Conservation (phyloP, 2,888 invertebrate species). For the Chrysomela aeneicollis region DNA sequence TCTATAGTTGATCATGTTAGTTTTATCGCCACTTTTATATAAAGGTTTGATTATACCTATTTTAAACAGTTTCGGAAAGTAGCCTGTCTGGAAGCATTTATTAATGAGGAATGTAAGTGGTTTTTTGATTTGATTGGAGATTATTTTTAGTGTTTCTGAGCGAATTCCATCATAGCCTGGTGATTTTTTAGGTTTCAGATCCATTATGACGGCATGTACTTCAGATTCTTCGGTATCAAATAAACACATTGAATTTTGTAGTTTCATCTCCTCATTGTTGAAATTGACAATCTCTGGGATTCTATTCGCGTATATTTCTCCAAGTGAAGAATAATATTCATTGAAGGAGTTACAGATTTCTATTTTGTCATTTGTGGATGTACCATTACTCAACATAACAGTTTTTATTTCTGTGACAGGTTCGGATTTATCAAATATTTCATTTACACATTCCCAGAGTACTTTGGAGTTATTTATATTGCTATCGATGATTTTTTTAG, state of each 20-base stretch:
- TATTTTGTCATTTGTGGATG: background rate
- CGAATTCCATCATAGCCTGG: slow-evolving; percentile 3
- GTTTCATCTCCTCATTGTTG: background rate
- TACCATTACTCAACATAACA: background rate
- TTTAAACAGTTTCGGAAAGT: too few relatives aligned
- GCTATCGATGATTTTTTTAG: background rate
- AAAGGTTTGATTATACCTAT: too few relatives aligned
- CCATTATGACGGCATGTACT: slow-evolving; percentile 7
- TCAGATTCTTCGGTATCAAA: slow-evolving; percentile 6
- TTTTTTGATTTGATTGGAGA: slow-evolving; percentile 1
- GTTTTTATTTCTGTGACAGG: background rate
- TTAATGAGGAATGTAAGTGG: background rate
- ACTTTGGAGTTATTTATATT: background rate
- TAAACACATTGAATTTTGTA: slow-evolving; percentile 9
- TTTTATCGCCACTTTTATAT: too few relatives aligned
- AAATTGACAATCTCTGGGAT: background rate
- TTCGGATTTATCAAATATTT: slow-evolving; percentile 4
- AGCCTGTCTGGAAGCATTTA: slow-evolving; percentile 8
- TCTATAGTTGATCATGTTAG: too few relatives aligned
- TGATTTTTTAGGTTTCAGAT: slow-evolving; percentile 11
- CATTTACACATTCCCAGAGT: slow-evolving; percentile 10
- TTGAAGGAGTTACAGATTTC: slow-evolving; percentile 7
- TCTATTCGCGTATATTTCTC: background rate
- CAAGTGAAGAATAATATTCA: background rate
- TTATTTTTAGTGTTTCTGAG: slow-evolving; percentile 2